Evolutionary conservation across 2,113 vertebrate species (phyloP).

Genomic region (Trochalopteron elliotii): DNA sequence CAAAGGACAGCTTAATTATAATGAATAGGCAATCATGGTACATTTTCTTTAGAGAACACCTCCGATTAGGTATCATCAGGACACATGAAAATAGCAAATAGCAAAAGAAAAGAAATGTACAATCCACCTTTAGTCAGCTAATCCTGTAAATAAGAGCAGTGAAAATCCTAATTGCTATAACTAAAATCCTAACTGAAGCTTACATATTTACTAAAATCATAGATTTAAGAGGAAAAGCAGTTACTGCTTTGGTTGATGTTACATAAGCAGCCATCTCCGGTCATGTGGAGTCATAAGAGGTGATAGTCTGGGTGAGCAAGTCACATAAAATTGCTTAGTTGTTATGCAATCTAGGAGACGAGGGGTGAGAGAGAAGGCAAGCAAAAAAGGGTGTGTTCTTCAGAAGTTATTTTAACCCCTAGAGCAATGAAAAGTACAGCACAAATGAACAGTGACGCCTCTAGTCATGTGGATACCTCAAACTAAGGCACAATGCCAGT

Average conservation of each 20-base stretch:
- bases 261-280: not conserved
- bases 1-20: not conserved
- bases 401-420: conserved; percentile 34
- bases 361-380: not conserved
- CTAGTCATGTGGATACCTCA: not conserved
- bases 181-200: not conserved
- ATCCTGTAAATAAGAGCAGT: not conserved
- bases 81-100: not conserved
- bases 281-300: not conserved
- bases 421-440: conserved; percentile 18
- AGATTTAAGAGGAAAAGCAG: not conserved
- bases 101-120: not conserved
- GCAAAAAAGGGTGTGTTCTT: conserved; percentile 15
- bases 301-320: not conserved
- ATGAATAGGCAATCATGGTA: not conserved
- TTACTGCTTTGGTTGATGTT: not conserved
- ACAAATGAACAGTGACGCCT: not conserved
- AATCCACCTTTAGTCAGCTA: not conserved
- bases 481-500: not conserved
- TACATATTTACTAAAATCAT: not conserved
- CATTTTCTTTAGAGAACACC: not conserved
- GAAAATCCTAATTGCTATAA: not conserved
- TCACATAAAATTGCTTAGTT: not conserved
- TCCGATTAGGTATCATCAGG: not conserved
- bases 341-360: not conserved